Base-by-base conservation (phyloP, 2,797 vertebrate genomes). In the Halcyon badia region DNA sequence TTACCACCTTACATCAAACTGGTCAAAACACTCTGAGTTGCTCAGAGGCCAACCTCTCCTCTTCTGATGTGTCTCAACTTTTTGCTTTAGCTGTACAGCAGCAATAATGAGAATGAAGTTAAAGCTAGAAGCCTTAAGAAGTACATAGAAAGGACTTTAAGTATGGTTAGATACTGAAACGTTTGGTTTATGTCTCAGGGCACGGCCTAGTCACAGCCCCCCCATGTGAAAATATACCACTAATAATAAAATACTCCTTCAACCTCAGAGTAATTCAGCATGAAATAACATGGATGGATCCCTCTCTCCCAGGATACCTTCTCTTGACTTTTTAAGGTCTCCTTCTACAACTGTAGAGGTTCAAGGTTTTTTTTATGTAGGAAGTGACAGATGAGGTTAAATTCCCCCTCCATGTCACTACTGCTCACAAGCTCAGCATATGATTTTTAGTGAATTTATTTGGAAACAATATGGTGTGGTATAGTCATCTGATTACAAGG, bases 391-490 rank as follows among this genome's bases (percentile, higher is more conserved):
- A 87, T 89, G 41, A 84, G 46, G 85, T 92, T 94, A 93, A 94
- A 65, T 87, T 65, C 24, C 10, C 30, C 51, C 9, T 80, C 71
- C 22, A 19, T 94, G 91, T 37, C 70, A 56, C 66, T 58, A 56
- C 58, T n/a, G 19, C 86, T 92, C 44, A 78, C 10, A 56, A 92
- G 61, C 68, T 73, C 64, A 69, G 64, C 76, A 42, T 9, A 82
- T 18, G 65, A 90, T 49, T 72, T 94, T 83, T 78, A 96, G 90
- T 14, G 21, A 90, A 85, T 85, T 93, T 94, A 89, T 94, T 94
- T 92, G 92, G 94, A 96, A 97, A 94, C 76, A 87, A 76, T 80
- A 89, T 33, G 69, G 92, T 91, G 93, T 86, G 90, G 83, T 95
- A 78, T 71, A 92, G 94, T 79, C 5, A 10, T 90, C 69, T 75